Evolutionary conservation across 2,113 vertebrate genomes (phyloP), one percentile per base, ranked within the genome.

Genomic region (Lagenorhynchus albirostris): DNA sequence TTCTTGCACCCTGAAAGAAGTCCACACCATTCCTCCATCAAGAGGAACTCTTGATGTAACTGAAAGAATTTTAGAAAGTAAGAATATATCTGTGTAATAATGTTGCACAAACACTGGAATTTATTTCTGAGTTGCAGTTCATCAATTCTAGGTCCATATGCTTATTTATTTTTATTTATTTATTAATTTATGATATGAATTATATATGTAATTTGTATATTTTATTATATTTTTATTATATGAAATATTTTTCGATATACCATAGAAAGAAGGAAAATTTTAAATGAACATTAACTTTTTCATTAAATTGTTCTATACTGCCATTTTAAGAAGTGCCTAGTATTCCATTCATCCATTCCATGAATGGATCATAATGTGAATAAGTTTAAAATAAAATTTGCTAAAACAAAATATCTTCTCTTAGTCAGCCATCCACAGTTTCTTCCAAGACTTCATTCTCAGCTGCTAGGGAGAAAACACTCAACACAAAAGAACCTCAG

Each of bases 341-440:
- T 53, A 53, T 92, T 70, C 23, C 9, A 53, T 36, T 36, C 36
- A 36, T 36, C 36, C 36, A 36, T 36, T 36, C 36, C 36, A 93
- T 65, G 13, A 82, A 50, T 70, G 33, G 33, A 31, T 85, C 44
- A 63, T 81, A 79, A 87, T 70, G 11, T 80, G 63, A 91, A 53
- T 82, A 89, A 36, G 6, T 96, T 81, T 96, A 58, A 89, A 94
- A 89, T 82, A 53, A 12, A 93, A 89, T 90, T 70, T 94, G 14
- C 44, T 95, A 71, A 38, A 90, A 84, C 2, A 89, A 89, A 89
- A n/a, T 67, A 38, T 60, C n/a, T 95, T n/a, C 21, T 92, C 36
- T 95, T 82, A 58, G 94, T 90, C 15, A 86, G 94, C 87, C 25
- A 94, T 15, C 47, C 73, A 41, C 63, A 93, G 5, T 81, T 80